Evolutionary conservation across 1,140 invertebrate genomes (phyloP).

Genomic region (Sinonovacula constricta): DNA sequence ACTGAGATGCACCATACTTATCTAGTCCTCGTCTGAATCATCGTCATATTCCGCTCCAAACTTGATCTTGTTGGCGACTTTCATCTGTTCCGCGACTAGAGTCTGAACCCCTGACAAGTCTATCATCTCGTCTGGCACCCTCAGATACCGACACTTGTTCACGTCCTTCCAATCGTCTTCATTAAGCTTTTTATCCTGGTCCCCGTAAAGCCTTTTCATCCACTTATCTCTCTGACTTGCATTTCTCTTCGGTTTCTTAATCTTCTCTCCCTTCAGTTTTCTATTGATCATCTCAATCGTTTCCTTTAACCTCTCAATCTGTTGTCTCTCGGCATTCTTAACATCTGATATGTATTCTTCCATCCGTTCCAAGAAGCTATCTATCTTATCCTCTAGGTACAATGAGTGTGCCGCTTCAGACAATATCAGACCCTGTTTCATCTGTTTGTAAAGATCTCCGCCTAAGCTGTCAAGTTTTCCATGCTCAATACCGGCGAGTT

Average conservation of each 20-base stretch:
- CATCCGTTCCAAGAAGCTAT: slow-evolving; percentile 25
- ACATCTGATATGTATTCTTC: slow-evolving; percentile 27
- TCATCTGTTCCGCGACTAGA: slow-evolving; percentile 42
- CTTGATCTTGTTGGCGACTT: too few relatives aligned
- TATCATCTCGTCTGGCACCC: slow-evolving; percentile 8
- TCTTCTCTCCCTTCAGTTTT: slow-evolving; percentile 4
- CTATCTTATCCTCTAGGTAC: slow-evolving; percentile 41
- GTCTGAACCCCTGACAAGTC: slow-evolving; percentile 16
- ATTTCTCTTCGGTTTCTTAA: slow-evolving; percentile 6
- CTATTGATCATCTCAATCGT: too few relatives aligned
- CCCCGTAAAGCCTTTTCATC: slow-evolving; percentile 4
- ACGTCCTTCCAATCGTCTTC: slow-evolving; percentile 13
- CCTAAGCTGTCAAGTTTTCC: slow-evolving; percentile 13
- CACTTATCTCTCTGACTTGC: not conserved
- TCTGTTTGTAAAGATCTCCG: slow-evolving; percentile 32
- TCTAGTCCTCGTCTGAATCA: too few relatives aligned
- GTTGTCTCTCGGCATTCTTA: slow-evolving; percentile 13
- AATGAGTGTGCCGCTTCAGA: slow-evolving; percentile 24
- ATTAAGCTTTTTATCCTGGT: not conserved
- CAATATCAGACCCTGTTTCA: slow-evolving; percentile 37
- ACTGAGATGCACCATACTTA: too few relatives aligned
- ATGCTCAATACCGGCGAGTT: not conserved
- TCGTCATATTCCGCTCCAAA: too few relatives aligned
- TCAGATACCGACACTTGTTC: slow-evolving; percentile 19
- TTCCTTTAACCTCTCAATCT: not conserved